phyloP scores from a whole-genome alignment of 2,113 vertebrate genomes.

The Nettapus auritus region DNA sequence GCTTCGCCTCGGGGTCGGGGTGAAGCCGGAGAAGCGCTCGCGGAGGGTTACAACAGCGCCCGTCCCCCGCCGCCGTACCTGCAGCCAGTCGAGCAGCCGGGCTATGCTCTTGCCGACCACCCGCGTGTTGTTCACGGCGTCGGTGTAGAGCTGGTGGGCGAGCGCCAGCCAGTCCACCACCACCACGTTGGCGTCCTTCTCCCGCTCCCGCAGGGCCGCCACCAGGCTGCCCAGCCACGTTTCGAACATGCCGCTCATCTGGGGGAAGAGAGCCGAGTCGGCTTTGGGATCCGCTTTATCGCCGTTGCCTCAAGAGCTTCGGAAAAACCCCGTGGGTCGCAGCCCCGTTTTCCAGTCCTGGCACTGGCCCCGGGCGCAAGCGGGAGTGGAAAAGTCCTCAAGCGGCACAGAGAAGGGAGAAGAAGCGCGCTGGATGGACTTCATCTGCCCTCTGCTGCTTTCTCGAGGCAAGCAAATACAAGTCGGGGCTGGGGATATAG shows the following conservation, averaged over 20 bases:
- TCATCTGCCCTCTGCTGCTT: background rate
- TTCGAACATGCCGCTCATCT: conserved; percentile 93
- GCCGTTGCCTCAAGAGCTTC: background rate
- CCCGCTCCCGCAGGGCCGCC: conserved; percentile 83
- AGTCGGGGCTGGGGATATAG: rapidly evolving
- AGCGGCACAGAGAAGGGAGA: rapidly evolving
- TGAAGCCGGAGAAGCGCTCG: background rate
- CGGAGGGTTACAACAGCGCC: background rate
- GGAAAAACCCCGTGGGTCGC: background rate
- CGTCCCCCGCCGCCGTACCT: conserved; percentile 71
- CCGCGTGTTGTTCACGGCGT: conserved; percentile 87
- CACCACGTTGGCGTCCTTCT: conserved; percentile 86
- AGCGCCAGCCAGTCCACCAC: conserved; percentile 90
- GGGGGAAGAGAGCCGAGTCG: background rate
- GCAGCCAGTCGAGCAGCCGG: conserved; percentile 87
- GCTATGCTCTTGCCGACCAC: conserved; percentile 84
- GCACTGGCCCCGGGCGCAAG: rapidly evolving
- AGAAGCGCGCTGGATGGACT: background rate
- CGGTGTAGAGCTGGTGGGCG: conserved; percentile 90
- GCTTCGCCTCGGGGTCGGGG: background rate
- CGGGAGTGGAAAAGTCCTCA: background rate
- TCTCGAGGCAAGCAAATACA: rapidly evolving
- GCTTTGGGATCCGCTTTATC: background rate
- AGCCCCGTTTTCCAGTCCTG: background rate
- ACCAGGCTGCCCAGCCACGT: conserved; percentile 89